Conservation (phyloP, 2,113 vertebrate species). For the Megaceryle maxima region DNA sequence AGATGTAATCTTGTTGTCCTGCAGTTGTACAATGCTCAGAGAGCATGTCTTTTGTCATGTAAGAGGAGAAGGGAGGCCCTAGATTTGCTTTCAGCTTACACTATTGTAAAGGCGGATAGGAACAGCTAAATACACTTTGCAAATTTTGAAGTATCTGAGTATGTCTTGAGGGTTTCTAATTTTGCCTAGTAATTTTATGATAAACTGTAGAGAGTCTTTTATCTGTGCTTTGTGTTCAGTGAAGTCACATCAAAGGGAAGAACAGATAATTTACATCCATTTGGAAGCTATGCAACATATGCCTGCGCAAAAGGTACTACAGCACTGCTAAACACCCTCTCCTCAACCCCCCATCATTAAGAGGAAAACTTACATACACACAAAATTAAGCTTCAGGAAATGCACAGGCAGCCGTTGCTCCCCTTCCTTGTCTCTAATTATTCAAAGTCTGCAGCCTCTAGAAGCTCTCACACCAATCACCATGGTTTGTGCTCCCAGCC, state of each 20-base stretch:
- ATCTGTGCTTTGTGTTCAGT: background rate
- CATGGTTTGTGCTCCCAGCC: background rate
- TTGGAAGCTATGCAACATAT: background rate
- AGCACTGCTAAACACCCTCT: background rate
- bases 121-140: background rate
- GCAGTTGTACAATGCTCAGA: background rate
- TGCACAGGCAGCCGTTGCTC: background rate
- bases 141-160: background rate
- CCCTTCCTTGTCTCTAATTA: background rate
- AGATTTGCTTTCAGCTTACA: background rate
- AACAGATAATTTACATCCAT: background rate
- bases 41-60: background rate
- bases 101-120: background rate
- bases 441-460: background rate
- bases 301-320: background rate
- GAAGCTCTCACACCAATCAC: background rate
- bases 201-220: slow-evolving; percentile 18
- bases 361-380: background rate
- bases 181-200: slow-evolving; percentile 10
- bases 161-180: background rate
- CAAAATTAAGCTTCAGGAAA: background rate
- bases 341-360: background rate
- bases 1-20: background rate
- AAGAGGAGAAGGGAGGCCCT: background rate
- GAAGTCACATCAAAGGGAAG: slow-evolving; percentile 22